Evolutionary conservation across 2,888 invertebrate genomes (phyloP).

Genomic region (Parapristionchus giblindavisi): DNA sequence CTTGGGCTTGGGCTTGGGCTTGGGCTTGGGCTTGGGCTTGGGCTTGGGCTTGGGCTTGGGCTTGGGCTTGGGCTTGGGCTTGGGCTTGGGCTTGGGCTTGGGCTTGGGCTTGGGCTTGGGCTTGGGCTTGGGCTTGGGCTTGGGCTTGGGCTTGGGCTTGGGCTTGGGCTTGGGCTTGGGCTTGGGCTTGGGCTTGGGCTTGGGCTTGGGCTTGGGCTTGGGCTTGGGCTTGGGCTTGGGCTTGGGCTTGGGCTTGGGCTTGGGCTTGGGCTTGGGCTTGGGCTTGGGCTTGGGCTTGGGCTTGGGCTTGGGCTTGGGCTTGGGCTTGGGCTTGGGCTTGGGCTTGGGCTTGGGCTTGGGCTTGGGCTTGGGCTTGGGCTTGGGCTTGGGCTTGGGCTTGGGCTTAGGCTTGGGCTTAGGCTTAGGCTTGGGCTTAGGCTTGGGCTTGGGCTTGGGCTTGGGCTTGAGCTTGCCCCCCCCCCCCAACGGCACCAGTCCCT

Average conservation of each 20-base stretch:
- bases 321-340: conserved; percentile 37
- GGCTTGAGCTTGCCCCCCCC: conserved; percentile 38
- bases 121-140: conserved; percentile 13
- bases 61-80: conserved; percentile 32
- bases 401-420: conserved; percentile 3
- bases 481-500: no score
- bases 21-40: conserved; percentile 36
- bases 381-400: conserved; percentile 28
- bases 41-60: conserved; percentile 9
- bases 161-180: conserved; percentile 11
- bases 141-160: conserved; percentile 22
- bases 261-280: conserved; percentile 30
- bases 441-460: conserved; percentile 31
- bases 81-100: conserved; percentile 42
- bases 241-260: conserved; percentile 30
- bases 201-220: neutral
- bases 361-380: conserved; percentile 33
- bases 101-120: conserved; percentile 38
- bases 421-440: conserved; percentile 39
- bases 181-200: conserved; percentile 8
- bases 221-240: conserved; percentile 23
- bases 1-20: conserved; percentile 42
- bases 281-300: conserved; percentile 39
- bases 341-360: conserved; percentile 35
- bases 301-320: conserved; percentile 42